Percentiles rank a stretch among this genome's conserved stretches.
These are phyloP conservation scores for Amphipyra tragopoginis DNA, from an alignment of 2,888 invertebrate species.

Conservation along the genomic window DNA sequence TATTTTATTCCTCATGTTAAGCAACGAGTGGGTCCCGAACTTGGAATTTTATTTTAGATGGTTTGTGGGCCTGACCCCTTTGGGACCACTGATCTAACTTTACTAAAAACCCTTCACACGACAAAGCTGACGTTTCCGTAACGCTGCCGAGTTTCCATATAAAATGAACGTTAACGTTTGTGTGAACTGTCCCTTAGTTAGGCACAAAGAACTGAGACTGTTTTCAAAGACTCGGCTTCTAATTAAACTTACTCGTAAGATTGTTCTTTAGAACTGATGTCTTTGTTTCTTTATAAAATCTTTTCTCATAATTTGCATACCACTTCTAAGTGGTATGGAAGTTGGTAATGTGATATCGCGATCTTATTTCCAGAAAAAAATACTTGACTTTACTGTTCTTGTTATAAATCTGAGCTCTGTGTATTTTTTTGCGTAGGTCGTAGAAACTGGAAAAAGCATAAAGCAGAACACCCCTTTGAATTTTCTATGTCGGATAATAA, in stretches of 20 bases:
- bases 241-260: slow-evolving; percentile 65
- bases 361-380: slow-evolving; percentile 34
- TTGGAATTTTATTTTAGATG: too few species aligned
- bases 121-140: slow-evolving; percentile 7
- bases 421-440: slow-evolving; percentile 5
- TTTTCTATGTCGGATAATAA: too few species aligned
- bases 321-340: slow-evolving; percentile 47
- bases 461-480: too few species aligned
- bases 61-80: too few species aligned
- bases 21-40: too few species aligned
- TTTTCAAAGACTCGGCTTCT: slow-evolving; percentile 53
- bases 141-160: neutral
- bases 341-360: slow-evolving; percentile 36
- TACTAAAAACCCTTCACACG: slow-evolving; percentile 9
- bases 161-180: slow-evolving; percentile 6
- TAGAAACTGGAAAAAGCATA: neutral
- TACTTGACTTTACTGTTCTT: slow-evolving; percentile 23
- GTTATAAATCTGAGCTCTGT: slow-evolving; percentile 20
- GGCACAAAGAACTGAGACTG: slow-evolving; percentile 43
- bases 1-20: too few species aligned
- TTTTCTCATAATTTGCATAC: slow-evolving; percentile 58
- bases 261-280: slow-evolving; percentile 50
- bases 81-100: too few species aligned
- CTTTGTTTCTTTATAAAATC: slow-evolving; percentile 61
- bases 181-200: slow-evolving; percentile 19